These are phyloP conservation scores for Drosophila sturtevanti DNA, from an alignment of 1,140 invertebrate genomes.

Conservation along the genomic window DNA sequence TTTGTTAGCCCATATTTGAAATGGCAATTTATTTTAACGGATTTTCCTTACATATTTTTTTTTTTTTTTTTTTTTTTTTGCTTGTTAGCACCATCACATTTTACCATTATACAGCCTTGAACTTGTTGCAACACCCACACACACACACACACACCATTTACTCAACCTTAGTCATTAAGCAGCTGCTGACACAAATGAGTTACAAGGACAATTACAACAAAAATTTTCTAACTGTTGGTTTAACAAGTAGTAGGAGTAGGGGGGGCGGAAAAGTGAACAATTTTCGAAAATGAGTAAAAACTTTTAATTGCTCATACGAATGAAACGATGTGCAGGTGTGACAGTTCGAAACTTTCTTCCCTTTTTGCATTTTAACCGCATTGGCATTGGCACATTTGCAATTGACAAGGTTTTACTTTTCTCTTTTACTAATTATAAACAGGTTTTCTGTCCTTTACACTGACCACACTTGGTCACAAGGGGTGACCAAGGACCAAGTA, in stretches of 20 bases:
- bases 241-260: not conserved
- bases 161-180: conserved; percentile 22
- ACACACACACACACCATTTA: not conserved
- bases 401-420: conserved; percentile 48
- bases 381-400: conserved; percentile 46
- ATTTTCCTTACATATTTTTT: conserved; percentile 4
- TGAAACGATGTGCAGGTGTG: conserved; percentile 46
- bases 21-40: conserved; percentile 3
- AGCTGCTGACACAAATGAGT: conserved; percentile 36
- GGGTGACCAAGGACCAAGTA: not conserved
- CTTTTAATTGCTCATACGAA: conserved; percentile 74
- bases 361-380: conserved; percentile 8
- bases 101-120: conserved; percentile 58
- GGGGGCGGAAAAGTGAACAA: not conserved
- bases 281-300: conserved; percentile 44
- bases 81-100: conserved; percentile 61
- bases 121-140: conserved; percentile 50
- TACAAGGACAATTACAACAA: conserved; percentile 61
- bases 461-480: conserved; percentile 1
- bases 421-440: conserved; percentile 59
- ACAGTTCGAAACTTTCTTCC: conserved; percentile 19
- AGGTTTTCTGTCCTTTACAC: conserved; percentile 16
- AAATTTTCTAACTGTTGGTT: conserved; percentile 17
- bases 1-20: not conserved
- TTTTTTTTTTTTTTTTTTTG: no score